Evolutionary conservation across 2,888 invertebrate species (phyloP), one percentile per base, ranked within the genome.

Genomic region (Dascillus cervinus): DNA sequence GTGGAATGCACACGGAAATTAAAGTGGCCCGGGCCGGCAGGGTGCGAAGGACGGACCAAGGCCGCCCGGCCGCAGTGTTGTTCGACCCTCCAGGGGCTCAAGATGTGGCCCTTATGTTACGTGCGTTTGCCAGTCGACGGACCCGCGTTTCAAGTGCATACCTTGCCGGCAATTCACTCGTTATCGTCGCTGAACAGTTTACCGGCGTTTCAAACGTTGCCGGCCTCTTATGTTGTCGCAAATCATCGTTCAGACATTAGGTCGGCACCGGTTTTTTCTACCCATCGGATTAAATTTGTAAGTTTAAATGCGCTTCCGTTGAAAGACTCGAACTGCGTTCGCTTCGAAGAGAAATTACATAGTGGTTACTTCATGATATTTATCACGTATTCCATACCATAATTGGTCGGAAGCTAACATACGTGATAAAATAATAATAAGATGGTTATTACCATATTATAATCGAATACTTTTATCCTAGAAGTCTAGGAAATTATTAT

Each of bases 1-100:
- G 53, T 50, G 58, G 60, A 60, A 60, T 62, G 56, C 52, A 51
- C 49, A 60, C 60, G 63, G 62, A 61, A 60, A 62, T 60, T 60
- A 59, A 53, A 53, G 55, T 55, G 52, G 48, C 47, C 52, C 46
- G 50, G 52, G 45, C 50, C 46, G 47, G 47, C 46, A 51, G 56
- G 58, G 58, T 56, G 55, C 56, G 60, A 62, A 63, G 61, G 62
- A 61, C 62, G 60, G 49, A 47, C 53, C 58, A 58, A 58, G 58
- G 60, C 58, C 58, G 58, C 45, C 43, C 34, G 34, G 39, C 34
- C 35, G 32, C 45, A 34, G 42, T 43, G 37, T 41, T 43, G 44
- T 40, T 34, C 33, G 43, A 39, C 42, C 44, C 44, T 41, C 38
- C 26, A 34, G 36, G 35, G 17, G 32, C 12, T 8, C 8, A 56